Base-by-base conservation (phyloP, 2,888 invertebrate genomes). In the Habrosyne pyritoides region DNA sequence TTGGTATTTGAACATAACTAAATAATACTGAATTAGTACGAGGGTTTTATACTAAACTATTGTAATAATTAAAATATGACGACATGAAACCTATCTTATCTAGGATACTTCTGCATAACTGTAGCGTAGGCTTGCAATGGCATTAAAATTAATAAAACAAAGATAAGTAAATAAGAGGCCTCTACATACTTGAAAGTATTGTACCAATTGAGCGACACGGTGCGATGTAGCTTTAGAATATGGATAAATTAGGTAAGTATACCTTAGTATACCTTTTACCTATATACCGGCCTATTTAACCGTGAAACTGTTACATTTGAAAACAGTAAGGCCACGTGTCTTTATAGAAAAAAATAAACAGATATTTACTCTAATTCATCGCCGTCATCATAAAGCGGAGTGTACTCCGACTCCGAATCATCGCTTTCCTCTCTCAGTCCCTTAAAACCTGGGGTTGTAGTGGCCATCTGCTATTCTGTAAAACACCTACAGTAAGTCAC, bases 301-400 rank as follows among this genome's bases (percentile, higher is more conserved):
- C n/a, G n/a, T n/a, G n/a, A n/a, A n/a, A n/a, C n/a, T n/a, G n/a
- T n/a, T n/a, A n/a, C n/a, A n/a, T n/a, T n/a, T n/a, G n/a, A n/a
- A n/a, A n/a, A n/a, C n/a, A n/a, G n/a, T n/a, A n/a, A n/a, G n/a
- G n/a, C n/a, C n/a, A n/a, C n/a, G n/a, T n/a, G n/a, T n/a, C n/a
- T n/a, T n/a, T n/a, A n/a, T n/a, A 28, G 6, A 28, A 52, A 2
- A 18, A 36, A 21, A 49, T 14, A 24, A 56, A 47, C 18, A 36
- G 26, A 54, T 55, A 75, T 81, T 67, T 83, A 91, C 91, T 90
- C 84, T 72, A 84, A 67, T 63, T 91, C 91, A 49, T 91, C 91
- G 18, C 65, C 66, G 53, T 92, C 91, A 53, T 91, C 91, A 59
- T 84, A 89, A 1, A 87, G 73, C 2, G 86, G 89, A 14, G 83